A percentile compares a stretch with the other conserved stretches of the same genome.
Evolutionary conservation across 1,140 invertebrate genomes (phyloP).

Genomic region (Pseudomyrmex sp.): DNA sequence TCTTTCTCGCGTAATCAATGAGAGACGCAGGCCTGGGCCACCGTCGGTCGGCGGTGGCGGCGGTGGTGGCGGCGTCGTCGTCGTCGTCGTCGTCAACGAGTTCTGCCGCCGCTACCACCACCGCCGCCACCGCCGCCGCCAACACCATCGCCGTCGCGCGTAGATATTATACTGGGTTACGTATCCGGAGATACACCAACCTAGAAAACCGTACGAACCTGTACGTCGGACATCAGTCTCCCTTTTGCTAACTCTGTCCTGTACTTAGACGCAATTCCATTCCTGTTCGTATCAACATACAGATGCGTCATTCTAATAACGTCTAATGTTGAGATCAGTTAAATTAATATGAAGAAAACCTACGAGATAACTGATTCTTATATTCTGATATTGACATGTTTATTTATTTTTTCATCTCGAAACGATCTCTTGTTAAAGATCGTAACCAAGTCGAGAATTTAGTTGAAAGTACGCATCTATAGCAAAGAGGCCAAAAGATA

Average conservation of each 20-base stretch:
- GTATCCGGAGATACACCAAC: slow-evolving; percentile 60
- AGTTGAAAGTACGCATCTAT: not conserved
- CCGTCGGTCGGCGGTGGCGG: slow-evolving; percentile 75
- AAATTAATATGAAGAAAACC: not conserved
- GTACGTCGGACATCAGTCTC: slow-evolving; percentile 30
- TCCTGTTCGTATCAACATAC: not conserved
- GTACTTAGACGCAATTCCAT: not conserved
- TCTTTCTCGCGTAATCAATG: slow-evolving; percentile 86
- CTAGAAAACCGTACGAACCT: slow-evolving; percentile 65
- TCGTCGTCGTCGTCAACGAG: slow-evolving; percentile 53
- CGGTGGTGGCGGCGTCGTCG: slow-evolving; percentile 57
- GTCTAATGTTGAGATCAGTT: not conserved
- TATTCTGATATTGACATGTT: not conserved
- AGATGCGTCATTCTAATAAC: slow-evolving; percentile 6
- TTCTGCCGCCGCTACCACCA: slow-evolving; percentile 30
- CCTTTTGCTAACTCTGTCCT: slow-evolving; percentile 25
- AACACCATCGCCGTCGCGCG: slow-evolving; percentile 53
- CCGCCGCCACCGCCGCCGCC: slow-evolving; percentile 59
- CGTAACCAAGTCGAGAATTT: too few relatives aligned
- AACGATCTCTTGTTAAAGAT: too few relatives aligned
- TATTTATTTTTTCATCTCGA: not conserved
- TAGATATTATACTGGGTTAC: slow-evolving; percentile 73
- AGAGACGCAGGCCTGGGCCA: slow-evolving; percentile 77
- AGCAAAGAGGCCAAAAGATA: slow-evolving; percentile 1
- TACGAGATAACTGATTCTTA: not conserved